phyloP scores from a whole-genome alignment of 2,797 vertebrate genomes.

The Urocyon cinereoargenteus region DNA sequence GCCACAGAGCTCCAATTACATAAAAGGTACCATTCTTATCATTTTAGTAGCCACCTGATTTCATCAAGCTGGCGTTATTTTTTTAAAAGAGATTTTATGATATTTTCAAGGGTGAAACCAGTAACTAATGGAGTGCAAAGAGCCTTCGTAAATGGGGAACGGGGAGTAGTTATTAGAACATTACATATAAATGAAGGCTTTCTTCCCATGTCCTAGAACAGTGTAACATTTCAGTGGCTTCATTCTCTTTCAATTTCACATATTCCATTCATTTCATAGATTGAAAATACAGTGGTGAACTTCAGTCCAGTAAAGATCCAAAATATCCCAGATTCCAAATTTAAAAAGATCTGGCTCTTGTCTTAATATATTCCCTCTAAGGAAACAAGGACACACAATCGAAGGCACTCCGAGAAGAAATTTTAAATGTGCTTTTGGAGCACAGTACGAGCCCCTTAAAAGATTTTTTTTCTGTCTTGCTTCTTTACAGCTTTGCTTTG shows the following conservation, averaged over 20 bases:
- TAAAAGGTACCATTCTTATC: slow-evolving; percentile 58
- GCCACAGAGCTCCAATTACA: slow-evolving; percentile 17
- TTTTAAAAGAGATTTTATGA: neutral
- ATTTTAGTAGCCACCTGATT: slow-evolving; percentile 39
- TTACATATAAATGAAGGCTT: neutral
- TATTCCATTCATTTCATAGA: neutral
- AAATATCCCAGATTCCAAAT: neutral
- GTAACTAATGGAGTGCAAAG: slow-evolving; percentile 47
- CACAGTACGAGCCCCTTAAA: neutral
- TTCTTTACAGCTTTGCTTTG: neutral
- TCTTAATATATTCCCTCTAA: neutral
- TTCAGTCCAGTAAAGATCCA: neutral
- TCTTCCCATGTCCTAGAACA: neutral
- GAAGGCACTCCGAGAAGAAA: neutral
- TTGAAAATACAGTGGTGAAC: neutral
- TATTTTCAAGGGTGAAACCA: slow-evolving; percentile 53
- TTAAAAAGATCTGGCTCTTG: neutral
- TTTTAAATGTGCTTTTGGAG: neutral
- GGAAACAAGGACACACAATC: neutral
- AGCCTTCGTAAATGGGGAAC: slow-evolving; percentile 30
- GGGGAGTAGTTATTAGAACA: neutral
- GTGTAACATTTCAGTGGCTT: neutral
- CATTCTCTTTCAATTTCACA: neutral
- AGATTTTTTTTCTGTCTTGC: neutral
- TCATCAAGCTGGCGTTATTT: slow-evolving; percentile 41